phyloP scores from a whole-genome alignment of 2,888 invertebrate species.

The Drosophila maculinotata region DNA sequence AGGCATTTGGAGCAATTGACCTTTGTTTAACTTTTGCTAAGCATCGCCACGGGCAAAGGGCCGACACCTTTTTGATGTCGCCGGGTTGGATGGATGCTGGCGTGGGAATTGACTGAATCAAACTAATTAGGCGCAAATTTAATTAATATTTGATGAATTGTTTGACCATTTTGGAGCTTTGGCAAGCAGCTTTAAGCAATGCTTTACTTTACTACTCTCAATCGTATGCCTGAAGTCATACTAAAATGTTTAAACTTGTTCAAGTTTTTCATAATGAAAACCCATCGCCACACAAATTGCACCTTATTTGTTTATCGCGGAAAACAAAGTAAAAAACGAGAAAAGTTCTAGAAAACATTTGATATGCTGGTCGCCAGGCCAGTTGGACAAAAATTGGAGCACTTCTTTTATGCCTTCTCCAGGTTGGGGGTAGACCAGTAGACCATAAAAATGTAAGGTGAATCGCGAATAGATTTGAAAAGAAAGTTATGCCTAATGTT shows the following conservation, averaged over 20 bases:
- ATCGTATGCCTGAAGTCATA: constrained; percentile 20
- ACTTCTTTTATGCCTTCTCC: constrained; percentile 49
- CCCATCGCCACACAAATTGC: constrained; percentile 45
- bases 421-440: not conserved
- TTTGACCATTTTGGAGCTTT: constrained; percentile 53
- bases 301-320: constrained; percentile 52
- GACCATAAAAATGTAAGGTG: constrained; percentile 57
- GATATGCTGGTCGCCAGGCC: constrained; percentile 72
- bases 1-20: constrained; percentile 56
- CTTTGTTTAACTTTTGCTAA: constrained; percentile 46
- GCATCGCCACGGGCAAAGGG: constrained; percentile 45
- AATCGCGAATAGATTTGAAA: constrained; percentile 48
- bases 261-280: constrained; percentile 33
- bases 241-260: constrained; percentile 38
- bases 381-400: constrained; percentile 37
- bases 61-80: constrained; percentile 72
- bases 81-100: not conserved
- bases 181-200: constrained; percentile 17
- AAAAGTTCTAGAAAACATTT: constrained; percentile 53
- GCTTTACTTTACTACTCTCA: not conserved
- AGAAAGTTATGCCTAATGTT: constrained; percentile 75
- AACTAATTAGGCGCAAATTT: constrained; percentile 76
- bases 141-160: constrained; percentile 72
- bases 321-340: not conserved
- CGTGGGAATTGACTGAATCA: constrained; percentile 36